Evolutionary conservation across 2,797 vertebrate species (phyloP).

Genomic region (Melanitta fusca): DNA sequence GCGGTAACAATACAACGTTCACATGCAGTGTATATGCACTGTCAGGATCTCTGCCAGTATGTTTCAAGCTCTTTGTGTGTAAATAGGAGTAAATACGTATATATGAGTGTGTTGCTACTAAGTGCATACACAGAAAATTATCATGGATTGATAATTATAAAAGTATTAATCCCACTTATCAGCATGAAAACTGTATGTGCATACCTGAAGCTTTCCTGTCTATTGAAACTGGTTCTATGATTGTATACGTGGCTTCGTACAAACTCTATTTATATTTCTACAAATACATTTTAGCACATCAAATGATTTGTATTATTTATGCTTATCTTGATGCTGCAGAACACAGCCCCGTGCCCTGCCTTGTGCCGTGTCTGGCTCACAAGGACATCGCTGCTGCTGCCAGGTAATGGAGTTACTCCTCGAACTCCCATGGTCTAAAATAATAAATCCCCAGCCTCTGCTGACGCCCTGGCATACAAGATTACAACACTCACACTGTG

Average conservation of each 20-base stretch:
- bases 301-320: background rate
- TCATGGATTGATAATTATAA: background rate
- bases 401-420: background rate
- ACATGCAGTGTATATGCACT: accelerated
- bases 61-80: background rate
- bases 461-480: background rate
- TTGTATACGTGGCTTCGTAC: background rate
- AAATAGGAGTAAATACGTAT: accelerated
- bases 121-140: background rate
- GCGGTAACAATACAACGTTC: accelerated
- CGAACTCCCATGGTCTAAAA: background rate
- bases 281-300: background rate
- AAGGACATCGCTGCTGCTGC: background rate
- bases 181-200: background rate
- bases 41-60: background rate
- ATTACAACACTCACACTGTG: background rate
- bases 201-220: background rate
- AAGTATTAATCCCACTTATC: background rate
- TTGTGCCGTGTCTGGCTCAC: background rate
- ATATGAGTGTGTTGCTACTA: background rate
- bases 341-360: background rate
- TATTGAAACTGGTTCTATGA: background rate
- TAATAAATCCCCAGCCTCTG: background rate
- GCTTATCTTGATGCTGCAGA: background rate
- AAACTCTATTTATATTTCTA: background rate